phyloP scores from a whole-genome alignment of 2,797 vertebrate genomes.

The Carapus acus region DNA sequence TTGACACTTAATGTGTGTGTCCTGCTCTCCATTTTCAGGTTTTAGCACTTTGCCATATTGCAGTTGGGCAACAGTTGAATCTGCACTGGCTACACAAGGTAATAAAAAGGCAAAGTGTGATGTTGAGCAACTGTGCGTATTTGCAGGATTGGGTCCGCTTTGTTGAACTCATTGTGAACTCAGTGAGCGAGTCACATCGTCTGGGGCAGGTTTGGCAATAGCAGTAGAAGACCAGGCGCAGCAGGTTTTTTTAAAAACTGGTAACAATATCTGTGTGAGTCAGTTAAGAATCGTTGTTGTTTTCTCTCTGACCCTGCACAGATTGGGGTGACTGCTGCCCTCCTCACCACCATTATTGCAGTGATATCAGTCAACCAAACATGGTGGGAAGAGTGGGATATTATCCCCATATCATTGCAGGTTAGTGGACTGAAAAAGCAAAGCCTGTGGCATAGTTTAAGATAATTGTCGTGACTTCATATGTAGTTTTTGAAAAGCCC shows the following conservation, averaged over 20 bases:
- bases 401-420: constrained; percentile 88
- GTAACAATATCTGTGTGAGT: too few relatives aligned
- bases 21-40: constrained; percentile 55
- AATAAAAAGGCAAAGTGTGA: constrained; percentile 25
- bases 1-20: constrained; percentile 17
- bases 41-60: constrained; percentile 76
- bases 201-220: constrained; percentile 28
- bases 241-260: too few relatives aligned
- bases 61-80: constrained; percentile 77
- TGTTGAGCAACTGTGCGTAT: neutral
- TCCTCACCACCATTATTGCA: constrained; percentile 80
- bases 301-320: constrained; percentile 46
- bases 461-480: too few relatives aligned
- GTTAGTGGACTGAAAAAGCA: constrained; percentile 62
- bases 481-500: too few relatives aligned
- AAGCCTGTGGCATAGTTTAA: too few relatives aligned
- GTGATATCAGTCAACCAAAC: constrained; percentile 86
- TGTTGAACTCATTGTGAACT: constrained; percentile 43
- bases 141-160: constrained; percentile 7
- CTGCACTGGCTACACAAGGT: constrained; percentile 82
- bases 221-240: constrained; percentile 17
- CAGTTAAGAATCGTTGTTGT: too few relatives aligned
- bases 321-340: constrained; percentile 81
- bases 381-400: constrained; percentile 90
- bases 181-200: constrained; percentile 19